phyloP scores from a whole-genome alignment of 2,888 invertebrate genomes.

The Eupithecia subfuscata region DNA sequence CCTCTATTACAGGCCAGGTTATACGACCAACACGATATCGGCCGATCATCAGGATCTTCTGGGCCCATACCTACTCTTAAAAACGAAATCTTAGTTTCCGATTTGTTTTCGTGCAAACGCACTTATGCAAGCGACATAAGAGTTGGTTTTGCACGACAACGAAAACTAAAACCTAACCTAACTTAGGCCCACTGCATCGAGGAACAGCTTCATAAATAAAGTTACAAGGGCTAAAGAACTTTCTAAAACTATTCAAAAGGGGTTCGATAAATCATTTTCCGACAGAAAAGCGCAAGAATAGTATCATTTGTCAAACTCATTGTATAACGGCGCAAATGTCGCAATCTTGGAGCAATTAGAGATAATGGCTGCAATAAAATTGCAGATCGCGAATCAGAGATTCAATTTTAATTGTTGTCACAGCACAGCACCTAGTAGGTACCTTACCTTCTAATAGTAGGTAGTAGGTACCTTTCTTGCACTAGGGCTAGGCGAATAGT shows the following conservation, averaged over 20 bases:
- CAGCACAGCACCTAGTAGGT: neutral
- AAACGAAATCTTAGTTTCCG: no score
- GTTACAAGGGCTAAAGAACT: no score
- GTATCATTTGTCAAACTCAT: conserved; percentile 19
- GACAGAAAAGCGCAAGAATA: neutral
- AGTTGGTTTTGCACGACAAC: no score
- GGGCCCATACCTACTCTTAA: no score
- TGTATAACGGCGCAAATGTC: conserved; percentile 14
- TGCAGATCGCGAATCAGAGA: conserved; percentile 16
- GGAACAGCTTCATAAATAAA: no score
- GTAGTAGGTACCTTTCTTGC: neutral
- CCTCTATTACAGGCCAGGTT: no score
- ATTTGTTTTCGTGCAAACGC: no score
- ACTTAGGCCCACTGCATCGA: no score
- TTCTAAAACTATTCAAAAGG: neutral
- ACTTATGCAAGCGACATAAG: neutral
- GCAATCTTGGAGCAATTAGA: conserved; percentile 26
- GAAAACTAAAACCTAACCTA: no score
- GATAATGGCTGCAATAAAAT: conserved; percentile 22
- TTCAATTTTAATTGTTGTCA: conserved; percentile 7
- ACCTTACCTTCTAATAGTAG: neutral
- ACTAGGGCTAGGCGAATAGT: neutral
- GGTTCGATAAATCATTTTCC: neutral
- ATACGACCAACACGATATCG: no score
- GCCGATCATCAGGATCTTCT: neutral